Evolutionary conservation across 2,888 invertebrate genomes (phyloP).

Genomic region (Gymnoscelis rufifasciata): DNA sequence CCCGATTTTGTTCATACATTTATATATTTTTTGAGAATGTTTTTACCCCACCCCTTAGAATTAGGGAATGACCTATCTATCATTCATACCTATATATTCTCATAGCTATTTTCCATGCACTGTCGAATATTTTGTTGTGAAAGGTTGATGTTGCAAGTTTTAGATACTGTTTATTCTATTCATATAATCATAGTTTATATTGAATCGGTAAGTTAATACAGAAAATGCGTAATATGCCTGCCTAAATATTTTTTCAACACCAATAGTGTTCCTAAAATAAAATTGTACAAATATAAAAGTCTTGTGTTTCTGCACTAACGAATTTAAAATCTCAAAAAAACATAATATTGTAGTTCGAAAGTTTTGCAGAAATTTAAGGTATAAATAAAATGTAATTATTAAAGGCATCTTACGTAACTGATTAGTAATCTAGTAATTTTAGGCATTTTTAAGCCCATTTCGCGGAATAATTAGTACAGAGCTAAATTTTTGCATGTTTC

Average conservation of each 20-base stretch:
- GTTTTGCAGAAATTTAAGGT: no score
- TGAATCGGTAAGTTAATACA: constrained; percentile 47
- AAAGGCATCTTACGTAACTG: constrained; percentile 34
- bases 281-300: no score
- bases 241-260: not conserved
- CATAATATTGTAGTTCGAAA: no score
- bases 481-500: no score
- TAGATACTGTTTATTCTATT: constrained; percentile 32
- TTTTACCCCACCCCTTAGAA: constrained; percentile 66
- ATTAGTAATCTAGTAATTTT: no score
- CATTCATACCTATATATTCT: constrained; percentile 59
- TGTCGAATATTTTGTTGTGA: constrained; percentile 60
- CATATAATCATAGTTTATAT: constrained; percentile 34
- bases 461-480: no score
- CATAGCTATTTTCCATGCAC: constrained; percentile 68
- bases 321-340: no score
- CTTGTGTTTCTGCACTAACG: no score
- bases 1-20: constrained; percentile 41
- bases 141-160: constrained; percentile 69
- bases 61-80: constrained; percentile 68
- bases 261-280: no score
- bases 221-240: constrained; percentile 38
- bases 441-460: no score
- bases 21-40: constrained; percentile 78
- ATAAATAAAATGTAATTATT: not conserved